phyloP scores from a whole-genome alignment of 2,888 invertebrate genomes.

The Drosophila borborema region DNA sequence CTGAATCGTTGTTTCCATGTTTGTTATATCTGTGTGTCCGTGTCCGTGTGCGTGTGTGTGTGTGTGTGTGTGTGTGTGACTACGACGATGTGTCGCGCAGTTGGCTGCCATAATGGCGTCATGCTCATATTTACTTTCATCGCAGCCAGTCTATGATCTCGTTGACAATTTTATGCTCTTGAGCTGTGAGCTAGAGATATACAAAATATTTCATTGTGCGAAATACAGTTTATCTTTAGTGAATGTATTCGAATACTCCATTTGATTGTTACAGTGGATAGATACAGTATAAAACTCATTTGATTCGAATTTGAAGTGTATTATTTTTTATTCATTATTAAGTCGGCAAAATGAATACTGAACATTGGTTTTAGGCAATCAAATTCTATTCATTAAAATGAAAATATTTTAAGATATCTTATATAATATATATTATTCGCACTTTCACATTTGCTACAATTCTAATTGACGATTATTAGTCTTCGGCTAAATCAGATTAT shows the following conservation, averaged over 20 bases:
- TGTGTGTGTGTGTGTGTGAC: slow-evolving; percentile 17
- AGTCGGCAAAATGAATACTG: neutral
- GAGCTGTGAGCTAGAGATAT: slow-evolving; percentile 68
- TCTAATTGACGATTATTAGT: neutral
- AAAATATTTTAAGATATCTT: neutral
- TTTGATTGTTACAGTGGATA: neutral
- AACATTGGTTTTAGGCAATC: neutral
- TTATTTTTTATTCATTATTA: neutral
- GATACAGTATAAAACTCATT: neutral
- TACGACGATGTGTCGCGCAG: slow-evolving; percentile 62
- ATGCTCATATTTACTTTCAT: slow-evolving; percentile 81
- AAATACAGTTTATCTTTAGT: slow-evolving; percentile 63
- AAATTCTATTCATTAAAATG: neutral
- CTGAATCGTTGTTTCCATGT: slow-evolving; percentile 29
- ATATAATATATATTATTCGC: too few relatives aligned
- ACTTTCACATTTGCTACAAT: neutral
- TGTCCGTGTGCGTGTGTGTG: slow-evolving; percentile 2
- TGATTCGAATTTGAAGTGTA: neutral
- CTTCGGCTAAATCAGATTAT: slow-evolving; percentile 47
- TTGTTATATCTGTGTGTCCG: neutral
- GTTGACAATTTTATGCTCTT: slow-evolving; percentile 81
- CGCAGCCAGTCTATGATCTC: slow-evolving; percentile 75
- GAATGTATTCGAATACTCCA: slow-evolving; percentile 5
- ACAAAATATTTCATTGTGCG: slow-evolving; percentile 77
- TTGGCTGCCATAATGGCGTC: slow-evolving; percentile 77